phyloP scores from a whole-genome alignment of 2,888 invertebrate species.

The Aplocera efformata region DNA sequence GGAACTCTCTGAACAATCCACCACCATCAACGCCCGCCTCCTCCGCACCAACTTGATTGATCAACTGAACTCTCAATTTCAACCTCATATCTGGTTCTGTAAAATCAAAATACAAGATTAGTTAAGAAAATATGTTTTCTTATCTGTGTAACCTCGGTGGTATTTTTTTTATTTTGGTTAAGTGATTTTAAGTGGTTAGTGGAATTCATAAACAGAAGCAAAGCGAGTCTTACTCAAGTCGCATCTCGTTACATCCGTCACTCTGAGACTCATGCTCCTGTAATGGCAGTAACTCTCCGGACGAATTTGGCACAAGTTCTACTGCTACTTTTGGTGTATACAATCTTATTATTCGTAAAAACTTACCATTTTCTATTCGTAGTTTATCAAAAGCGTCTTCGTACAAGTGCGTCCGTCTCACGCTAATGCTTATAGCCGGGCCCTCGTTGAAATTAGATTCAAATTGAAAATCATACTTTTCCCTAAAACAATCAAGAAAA shows the following conservation, averaged over 20 bases:
- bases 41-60: constrained; percentile 94
- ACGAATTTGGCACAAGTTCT: too few species aligned
- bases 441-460: constrained; percentile 88
- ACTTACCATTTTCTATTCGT: constrained; percentile 91
- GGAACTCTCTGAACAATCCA: constrained; percentile 96
- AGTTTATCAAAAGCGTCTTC: constrained; percentile 98
- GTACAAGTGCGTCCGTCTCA: constrained; percentile 95
- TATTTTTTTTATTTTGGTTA: too few species aligned
- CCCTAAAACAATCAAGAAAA: constrained; percentile 47
- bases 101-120: constrained; percentile 12
- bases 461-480: constrained; percentile 87
- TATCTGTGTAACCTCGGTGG: too few species aligned
- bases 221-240: too few species aligned
- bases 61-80: constrained; percentile 92
- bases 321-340: neutral
- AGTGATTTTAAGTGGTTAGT: too few species aligned
- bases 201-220: too few species aligned
- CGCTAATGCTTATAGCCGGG: constrained; percentile 87
- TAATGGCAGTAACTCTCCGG: too few species aligned
- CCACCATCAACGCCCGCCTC: constrained; percentile 99
- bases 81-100: constrained; percentile 92
- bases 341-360: neutral
- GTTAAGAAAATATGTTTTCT: too few species aligned
- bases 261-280: too few species aligned
- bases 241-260: too few species aligned